phyloP scores from a whole-genome alignment of 2,888 invertebrate species.

The Limnephilus lunatus region DNA sequence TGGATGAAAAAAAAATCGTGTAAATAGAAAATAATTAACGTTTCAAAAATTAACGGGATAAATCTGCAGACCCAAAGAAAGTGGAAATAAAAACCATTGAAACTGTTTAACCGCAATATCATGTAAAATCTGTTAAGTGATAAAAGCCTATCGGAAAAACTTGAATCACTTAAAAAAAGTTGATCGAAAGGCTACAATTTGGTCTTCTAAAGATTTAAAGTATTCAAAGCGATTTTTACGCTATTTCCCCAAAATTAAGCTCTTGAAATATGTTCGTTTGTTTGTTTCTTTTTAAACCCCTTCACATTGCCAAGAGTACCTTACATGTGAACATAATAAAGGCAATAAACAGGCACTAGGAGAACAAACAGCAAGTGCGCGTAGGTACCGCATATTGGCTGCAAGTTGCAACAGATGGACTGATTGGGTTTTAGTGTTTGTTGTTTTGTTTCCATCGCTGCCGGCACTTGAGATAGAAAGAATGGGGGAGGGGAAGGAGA shows the following conservation, averaged over 20 bases:
- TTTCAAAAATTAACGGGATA: no score
- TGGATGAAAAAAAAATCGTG: no score
- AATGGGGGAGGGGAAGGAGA: background rate
- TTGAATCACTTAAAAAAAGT: no score
- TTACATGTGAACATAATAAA: background rate
- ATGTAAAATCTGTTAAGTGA: no score
- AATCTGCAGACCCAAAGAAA: no score
- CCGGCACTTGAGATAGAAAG: slow-evolving; percentile 14
- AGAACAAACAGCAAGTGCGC: background rate
- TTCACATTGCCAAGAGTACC: background rate
- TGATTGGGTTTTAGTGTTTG: slow-evolving; percentile 31
- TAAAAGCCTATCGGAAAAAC: no score
- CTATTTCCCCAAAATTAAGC: background rate
- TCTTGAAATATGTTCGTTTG: background rate
- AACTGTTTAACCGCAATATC: no score
- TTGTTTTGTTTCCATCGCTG: slow-evolving; percentile 31
- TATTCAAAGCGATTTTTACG: background rate
- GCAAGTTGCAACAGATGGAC: slow-evolving; percentile 30
- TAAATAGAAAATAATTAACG: no score
- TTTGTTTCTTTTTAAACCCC: background rate
- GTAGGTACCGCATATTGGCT: background rate
- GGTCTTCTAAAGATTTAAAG: no score
- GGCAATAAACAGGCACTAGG: background rate
- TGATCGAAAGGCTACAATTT: no score
- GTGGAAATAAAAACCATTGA: no score